A percentile compares a stretch with the other conserved stretches of the same genome.
Evolutionary conservation across 2,113 vertebrate species (phyloP).

Genomic region (Rhagologus leucostigma): DNA sequence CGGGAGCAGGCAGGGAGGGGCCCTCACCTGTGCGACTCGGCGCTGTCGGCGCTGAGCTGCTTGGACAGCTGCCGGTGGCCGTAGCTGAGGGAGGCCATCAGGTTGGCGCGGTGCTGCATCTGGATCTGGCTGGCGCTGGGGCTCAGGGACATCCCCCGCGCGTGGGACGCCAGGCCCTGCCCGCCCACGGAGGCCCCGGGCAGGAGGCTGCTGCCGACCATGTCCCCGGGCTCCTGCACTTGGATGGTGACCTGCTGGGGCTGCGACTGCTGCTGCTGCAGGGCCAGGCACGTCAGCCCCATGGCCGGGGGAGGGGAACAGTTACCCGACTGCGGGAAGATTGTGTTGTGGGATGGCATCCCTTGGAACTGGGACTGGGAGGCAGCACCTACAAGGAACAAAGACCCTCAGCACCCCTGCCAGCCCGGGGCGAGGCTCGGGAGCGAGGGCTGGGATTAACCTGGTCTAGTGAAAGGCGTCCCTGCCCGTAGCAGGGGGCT

Average conservation of each 20-base stretch:
- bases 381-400: slow-evolving; percentile 71
- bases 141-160: slow-evolving; percentile 63
- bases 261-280: slow-evolving; percentile 81
- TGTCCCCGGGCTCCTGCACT: slow-evolving; percentile 87
- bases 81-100: slow-evolving; percentile 83
- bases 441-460: not conserved
- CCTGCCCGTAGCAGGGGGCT: not conserved
- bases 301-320: slow-evolving; percentile 84
- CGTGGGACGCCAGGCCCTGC: slow-evolving; percentile 16
- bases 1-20: not conserved
- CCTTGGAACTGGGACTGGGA: slow-evolving; percentile 87
- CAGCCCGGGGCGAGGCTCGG: accelerated
- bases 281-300: slow-evolving; percentile 79
- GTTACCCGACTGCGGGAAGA: slow-evolving; percentile 86
- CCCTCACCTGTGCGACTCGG: slow-evolving; percentile 92
- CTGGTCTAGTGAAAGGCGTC: not conserved
- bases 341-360: slow-evolving; percentile 73
- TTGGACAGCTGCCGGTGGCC: slow-evolving; percentile 93
- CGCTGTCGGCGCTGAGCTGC: slow-evolving; percentile 96
- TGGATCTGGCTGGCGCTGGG: slow-evolving; percentile 73
- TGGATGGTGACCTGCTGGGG: slow-evolving; percentile 94
- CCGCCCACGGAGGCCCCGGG: slow-evolving; percentile 34
- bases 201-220: slow-evolving; percentile 71
- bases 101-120: slow-evolving; percentile 80
- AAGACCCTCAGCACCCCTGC: not conserved